Percentiles rank a stretch among this genome's conserved stretches.
Conservation (phyloP, 2,113 vertebrate genomes). For the Oryctolagus cuniculus region mOryCun1.1 NC_091453.1:123884501-123885000, state of each 20-base stretch:
- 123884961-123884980: conserved; percentile 23
- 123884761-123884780: conserved; percentile 40
- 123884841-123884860: background rate
- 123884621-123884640: conserved; percentile 74
- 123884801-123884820: background rate
- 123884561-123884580: conserved; percentile 77
- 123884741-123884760: background rate
- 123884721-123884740: conserved; percentile 63
- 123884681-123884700: conserved; percentile 65
- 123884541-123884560: conserved; percentile 80
- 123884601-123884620: conserved; percentile 73
- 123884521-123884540: conserved; percentile 73
- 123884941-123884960: background rate
- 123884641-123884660: conserved; percentile 74
- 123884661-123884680: conserved; percentile 74
- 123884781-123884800: conserved; percentile 52
- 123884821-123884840: background rate
- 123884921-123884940: conserved; percentile 1
- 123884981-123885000: background rate
- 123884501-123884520: conserved; percentile 76
- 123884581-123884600: conserved; percentile 68
- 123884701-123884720: conserved; percentile 57
- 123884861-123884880: conserved; percentile 2
- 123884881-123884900: conserved; percentile 21
- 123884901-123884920: background rate